These are phyloP conservation scores for Buathra laborator DNA, from an alignment of 2,888 invertebrate species.

Conservation along the genomic window DNA sequence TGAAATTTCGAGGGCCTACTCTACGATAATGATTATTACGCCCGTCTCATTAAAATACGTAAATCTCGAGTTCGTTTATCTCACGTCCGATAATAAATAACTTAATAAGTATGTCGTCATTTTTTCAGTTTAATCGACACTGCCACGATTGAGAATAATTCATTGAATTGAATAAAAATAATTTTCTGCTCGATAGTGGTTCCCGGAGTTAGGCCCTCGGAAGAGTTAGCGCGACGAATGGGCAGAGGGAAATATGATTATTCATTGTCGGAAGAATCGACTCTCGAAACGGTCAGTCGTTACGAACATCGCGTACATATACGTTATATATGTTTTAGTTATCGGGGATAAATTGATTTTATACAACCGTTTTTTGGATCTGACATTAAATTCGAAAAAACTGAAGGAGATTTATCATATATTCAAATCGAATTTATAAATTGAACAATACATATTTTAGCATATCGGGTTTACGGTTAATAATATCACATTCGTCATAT, in stretches of 20 bases:
- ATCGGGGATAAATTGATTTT: conserved; percentile 42
- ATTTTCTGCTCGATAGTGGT: neutral
- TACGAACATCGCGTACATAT: neutral
- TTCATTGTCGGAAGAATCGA: conserved; percentile 14
- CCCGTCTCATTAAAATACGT: neutral
- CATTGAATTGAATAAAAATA: conserved; percentile 17
- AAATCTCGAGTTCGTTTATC: conserved; percentile 10
- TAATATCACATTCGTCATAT: conserved; percentile 56
- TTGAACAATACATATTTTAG: conserved; percentile 26
- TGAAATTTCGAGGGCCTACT: conserved; percentile 52
- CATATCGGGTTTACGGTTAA: conserved; percentile 48
- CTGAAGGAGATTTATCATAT: neutral
- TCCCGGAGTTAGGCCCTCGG: conserved; percentile 16
- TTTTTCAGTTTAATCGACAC: conserved; percentile 33
- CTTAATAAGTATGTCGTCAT: conserved; percentile 25
- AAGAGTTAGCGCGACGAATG: conserved; percentile 6
- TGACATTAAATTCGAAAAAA: neutral
- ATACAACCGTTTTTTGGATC: neutral
- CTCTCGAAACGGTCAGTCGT: neutral
- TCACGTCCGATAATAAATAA: conserved; percentile 27
- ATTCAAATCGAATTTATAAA: conserved; percentile 4
- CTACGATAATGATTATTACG: conserved; percentile 22
- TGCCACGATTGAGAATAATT: conserved; percentile 53
- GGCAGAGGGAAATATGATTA: neutral
- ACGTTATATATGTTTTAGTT: conserved; percentile 12